Conservation (phyloP, 1,140 invertebrate genomes). For the Neoseiulus cucumeris region DNA sequence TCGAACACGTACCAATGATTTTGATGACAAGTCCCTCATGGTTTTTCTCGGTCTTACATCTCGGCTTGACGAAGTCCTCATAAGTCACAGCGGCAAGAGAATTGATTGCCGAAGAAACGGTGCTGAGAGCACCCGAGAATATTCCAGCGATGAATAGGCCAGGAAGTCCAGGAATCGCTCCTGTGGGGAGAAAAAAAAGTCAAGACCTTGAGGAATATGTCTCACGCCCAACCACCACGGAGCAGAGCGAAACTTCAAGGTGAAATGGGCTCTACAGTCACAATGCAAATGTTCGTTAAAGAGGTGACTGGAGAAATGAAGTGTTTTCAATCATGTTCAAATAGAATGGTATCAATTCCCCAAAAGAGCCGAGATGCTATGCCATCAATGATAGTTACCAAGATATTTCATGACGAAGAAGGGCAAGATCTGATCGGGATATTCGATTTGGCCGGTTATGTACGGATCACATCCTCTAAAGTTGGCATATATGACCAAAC, state of each 20-base stretch:
- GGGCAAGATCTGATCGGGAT: conserved; percentile 39
- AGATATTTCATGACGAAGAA: conserved; percentile 56
- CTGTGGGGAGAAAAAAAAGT: not conserved
- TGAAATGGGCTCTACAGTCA: too few species aligned
- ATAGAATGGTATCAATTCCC: too few species aligned
- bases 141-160: conserved; percentile 63
- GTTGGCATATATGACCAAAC: conserved; percentile 52
- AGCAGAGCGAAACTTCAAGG: too few species aligned
- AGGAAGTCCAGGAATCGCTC: conserved; percentile 40
- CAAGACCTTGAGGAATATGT: too few species aligned
- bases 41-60: not conserved
- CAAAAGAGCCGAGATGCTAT: too few species aligned
- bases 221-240: too few species aligned
- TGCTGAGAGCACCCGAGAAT: conserved; percentile 61
- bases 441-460: conserved; percentile 16
- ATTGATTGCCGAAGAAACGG: conserved; percentile 61
- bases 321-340: too few species aligned
- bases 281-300: too few species aligned
- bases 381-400: conserved; percentile 25
- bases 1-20: conserved; percentile 14
- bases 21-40: conserved; percentile 17
- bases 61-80: conserved; percentile 48
- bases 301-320: too few species aligned
- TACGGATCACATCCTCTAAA: conserved; percentile 52
- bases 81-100: conserved; percentile 65